phyloP scores from a whole-genome alignment of 2,797 vertebrate genomes.

The Mastacembelus armatus region DNA sequence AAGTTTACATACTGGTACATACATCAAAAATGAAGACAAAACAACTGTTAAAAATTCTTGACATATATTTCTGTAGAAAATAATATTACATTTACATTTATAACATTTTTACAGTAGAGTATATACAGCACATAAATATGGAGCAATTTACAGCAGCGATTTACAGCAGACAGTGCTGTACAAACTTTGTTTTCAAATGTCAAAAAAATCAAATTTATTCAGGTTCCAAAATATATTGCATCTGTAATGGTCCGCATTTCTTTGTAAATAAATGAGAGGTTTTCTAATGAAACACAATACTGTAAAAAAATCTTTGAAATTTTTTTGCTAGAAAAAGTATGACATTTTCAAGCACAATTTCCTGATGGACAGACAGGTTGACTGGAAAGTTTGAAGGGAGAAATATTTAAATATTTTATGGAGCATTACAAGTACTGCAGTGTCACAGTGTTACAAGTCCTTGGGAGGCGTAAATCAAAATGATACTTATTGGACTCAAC shows the following conservation, averaged over 20 bases:
- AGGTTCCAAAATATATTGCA: background rate
- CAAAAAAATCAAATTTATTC: background rate
- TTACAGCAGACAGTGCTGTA: conserved; percentile 19
- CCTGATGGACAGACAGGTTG: too few relatives aligned
- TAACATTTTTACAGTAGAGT: conserved; percentile 67
- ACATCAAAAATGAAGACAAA: background rate
- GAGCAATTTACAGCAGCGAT: conserved; percentile 20
- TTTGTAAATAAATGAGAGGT: background rate
- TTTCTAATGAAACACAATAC: too few relatives aligned
- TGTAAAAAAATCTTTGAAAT: too few relatives aligned
- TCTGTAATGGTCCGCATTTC: background rate
- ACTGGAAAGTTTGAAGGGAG: too few relatives aligned
- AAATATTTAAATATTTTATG: too few relatives aligned
- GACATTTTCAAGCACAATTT: too few relatives aligned
- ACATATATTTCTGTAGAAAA: conserved; percentile 59
- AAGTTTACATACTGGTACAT: too few relatives aligned
- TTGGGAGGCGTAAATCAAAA: too few relatives aligned
- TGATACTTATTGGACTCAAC: too few relatives aligned
- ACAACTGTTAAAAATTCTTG: conserved; percentile 24
- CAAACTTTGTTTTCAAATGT: background rate
- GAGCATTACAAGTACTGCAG: too few relatives aligned
- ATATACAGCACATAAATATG: conserved; percentile 72
- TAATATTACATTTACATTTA: conserved; percentile 51
- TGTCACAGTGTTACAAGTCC: background rate
- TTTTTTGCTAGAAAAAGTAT: background rate